Conservation (phyloP, 2,113 vertebrate species). For the Leucopsar rothschildi region DNA sequence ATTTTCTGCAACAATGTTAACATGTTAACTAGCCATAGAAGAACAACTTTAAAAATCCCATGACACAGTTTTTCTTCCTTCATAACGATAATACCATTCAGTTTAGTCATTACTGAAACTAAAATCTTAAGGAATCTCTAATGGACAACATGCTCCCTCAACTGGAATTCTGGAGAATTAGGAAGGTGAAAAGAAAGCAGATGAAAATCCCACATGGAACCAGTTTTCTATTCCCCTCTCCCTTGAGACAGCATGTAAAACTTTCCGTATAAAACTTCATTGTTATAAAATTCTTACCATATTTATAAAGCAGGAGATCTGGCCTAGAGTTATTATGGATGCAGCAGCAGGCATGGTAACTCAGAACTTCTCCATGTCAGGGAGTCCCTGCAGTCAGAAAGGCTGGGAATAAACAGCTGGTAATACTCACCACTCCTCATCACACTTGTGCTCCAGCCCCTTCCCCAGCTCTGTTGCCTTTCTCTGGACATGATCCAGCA, state of each 20-base stretch:
- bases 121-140: not conserved
- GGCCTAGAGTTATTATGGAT: not conserved
- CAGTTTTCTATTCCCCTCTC: not conserved
- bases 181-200: not conserved
- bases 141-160: not conserved
- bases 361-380: not conserved
- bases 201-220: not conserved
- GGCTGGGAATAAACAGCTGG: not conserved
- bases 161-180: not conserved
- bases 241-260: not conserved
- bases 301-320: not conserved
- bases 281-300: not conserved
- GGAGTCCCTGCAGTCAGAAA: not conserved
- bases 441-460: not conserved
- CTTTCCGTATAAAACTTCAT: not conserved
- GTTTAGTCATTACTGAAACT: not conserved
- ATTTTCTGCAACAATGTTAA: not conserved
- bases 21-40: not conserved
- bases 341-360: not conserved
- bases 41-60: not conserved
- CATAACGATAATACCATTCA: slow-evolving; percentile 1
- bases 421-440: not conserved
- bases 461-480: not conserved
- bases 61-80: not conserved
- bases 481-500: not conserved